Base-by-base conservation (phyloP, 1,140 invertebrate genomes). In the Drosophila hydei region DNA sequence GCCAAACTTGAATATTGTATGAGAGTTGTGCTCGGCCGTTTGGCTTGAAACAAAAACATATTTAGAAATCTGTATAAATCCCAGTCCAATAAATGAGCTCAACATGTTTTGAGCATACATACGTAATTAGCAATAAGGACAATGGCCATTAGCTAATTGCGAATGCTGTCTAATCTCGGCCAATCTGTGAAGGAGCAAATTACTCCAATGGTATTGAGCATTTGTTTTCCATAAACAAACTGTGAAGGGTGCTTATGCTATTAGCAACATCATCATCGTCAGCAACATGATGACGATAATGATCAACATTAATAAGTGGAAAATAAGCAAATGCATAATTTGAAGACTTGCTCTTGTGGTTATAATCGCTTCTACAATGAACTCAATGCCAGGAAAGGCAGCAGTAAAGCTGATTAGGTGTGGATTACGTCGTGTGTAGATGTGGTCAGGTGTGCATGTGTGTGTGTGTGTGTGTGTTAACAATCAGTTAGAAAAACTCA, bases 271-370 rank as follows among this genome's bases (percentile, higher is more conserved):
- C 18, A 55, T 21, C 47, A 68, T n/a, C 36, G n/a, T 38, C 36
- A 11, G 2, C 36, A 16, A 14, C 38, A 40, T 40, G n/a, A 16
- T 40, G 12, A n/a, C 14, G 12, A 16, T 5, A 1, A 14, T 16
- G n/a, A 3, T 14, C 4, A 14, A 4, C 30, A 52, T 8, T 21
- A 25, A 27, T 25, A 4, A 2, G 14, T 16, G 18, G 38, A 43
- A 42, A 43, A 43, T 56, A 25, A 56, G 30, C 38, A 60, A 64
- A 71, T 76, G 63, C 48, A 69, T 83, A 55, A 47, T 76, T 74
- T 85, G 85, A 73, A 74, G 81, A 77, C 87, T 74, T 77, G 51
- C 68, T 70, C 63, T 43, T 84, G 79, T 64, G 79, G 79, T 58
- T 11, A 42, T 79, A 72, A 75, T 79, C 76, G 72, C 67, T 63